Percentiles rank a stretch among this genome's conserved stretches.
Evolutionary conservation across 2,888 invertebrate species (phyloP).

Genomic region (Mythimna pallens): DNA sequence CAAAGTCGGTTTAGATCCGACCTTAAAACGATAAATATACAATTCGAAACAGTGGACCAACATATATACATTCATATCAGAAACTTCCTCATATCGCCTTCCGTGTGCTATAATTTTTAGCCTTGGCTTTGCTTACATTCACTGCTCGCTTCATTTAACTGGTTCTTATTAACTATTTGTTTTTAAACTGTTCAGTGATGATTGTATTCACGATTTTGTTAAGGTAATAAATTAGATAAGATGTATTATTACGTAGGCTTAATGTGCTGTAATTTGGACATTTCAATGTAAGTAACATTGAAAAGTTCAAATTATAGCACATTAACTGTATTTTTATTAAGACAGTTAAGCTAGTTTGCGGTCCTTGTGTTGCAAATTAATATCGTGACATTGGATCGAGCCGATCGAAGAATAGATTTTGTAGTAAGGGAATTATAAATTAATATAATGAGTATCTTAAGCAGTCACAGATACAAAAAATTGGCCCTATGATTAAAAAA

Average conservation of each 20-base stretch:
- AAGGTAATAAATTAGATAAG: conserved; percentile 8
- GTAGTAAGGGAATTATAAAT: no score
- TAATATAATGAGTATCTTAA: no score
- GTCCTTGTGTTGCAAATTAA: no score
- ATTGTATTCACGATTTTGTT: conserved; percentile 37
- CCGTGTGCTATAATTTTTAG: conserved; percentile 62
- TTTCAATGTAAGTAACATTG: neutral
- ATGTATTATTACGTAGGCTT: conserved; percentile 21
- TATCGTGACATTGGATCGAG: no score
- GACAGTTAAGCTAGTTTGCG: no score
- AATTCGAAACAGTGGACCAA: conserved; percentile 24
- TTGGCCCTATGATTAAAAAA: no score
- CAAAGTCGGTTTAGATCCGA: conserved; percentile 5
- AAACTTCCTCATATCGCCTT: conserved; percentile 64
- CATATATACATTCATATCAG: conserved; percentile 20
- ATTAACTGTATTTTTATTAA: no score
- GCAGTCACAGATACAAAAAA: no score
- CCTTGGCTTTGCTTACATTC: conserved; percentile 66
- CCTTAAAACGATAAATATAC: conserved; percentile 9
- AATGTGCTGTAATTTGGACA: conserved; percentile 14
- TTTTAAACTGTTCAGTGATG: conserved; percentile 38
- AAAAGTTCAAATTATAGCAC: no score
- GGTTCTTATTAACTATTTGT: conserved; percentile 55
- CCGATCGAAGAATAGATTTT: no score
- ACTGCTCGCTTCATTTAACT: conserved; percentile 60